Evolutionary conservation across 2,113 vertebrate species (phyloP).

Genomic region (Lagopus muta): DNA sequence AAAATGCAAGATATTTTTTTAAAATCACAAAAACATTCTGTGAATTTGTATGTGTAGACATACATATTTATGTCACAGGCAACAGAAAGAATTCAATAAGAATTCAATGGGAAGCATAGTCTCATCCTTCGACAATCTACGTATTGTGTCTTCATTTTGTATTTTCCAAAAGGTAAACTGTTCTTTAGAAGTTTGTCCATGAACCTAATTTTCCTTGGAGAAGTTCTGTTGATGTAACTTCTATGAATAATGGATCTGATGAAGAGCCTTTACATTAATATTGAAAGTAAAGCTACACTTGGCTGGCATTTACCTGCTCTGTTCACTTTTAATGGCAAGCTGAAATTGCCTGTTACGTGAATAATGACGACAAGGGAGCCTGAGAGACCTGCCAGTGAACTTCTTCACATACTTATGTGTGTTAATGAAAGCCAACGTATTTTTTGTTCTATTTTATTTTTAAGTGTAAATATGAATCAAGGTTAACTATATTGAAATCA

Average conservation of each 20-base stretch:
- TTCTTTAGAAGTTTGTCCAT: not conserved
- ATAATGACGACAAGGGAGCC: not conserved
- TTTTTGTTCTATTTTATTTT: not conserved
- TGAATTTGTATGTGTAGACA: not conserved
- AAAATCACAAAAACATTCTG: not conserved
- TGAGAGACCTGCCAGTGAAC: not conserved
- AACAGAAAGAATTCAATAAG: not conserved
- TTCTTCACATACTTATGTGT: not conserved
- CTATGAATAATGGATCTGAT: conserved; percentile 11
- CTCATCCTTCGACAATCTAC: not conserved
- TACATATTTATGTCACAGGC: fast-evolving
- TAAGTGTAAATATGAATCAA: not conserved
- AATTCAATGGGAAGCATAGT: fast-evolving
- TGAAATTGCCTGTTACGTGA: not conserved
- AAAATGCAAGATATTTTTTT: not conserved
- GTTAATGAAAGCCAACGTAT: not conserved
- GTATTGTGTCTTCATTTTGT: not conserved
- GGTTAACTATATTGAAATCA: not conserved
- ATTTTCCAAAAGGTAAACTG: not conserved
- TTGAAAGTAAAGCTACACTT: not conserved
- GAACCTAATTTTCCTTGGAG: not conserved
- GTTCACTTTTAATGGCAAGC: not conserved
- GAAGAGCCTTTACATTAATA: conserved; percentile 5
- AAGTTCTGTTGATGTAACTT: not conserved
- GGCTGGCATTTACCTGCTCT: not conserved